Evolutionary conservation across 2,888 invertebrate species (phyloP).

Genomic region (Lagria hirta): DNA sequence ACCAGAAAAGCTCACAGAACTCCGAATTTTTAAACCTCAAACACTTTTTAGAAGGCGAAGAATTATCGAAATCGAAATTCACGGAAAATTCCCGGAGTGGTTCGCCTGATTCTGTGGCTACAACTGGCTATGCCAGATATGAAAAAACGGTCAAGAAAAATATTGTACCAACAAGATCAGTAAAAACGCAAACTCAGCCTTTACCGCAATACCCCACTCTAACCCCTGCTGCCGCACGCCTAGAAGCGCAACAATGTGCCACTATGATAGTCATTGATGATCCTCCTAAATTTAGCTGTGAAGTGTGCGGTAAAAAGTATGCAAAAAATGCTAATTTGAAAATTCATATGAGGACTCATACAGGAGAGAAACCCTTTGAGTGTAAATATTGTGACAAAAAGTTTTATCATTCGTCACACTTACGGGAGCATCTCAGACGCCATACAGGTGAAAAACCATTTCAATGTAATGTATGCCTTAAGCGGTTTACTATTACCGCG

Average conservation of each 20-base stretch:
- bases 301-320: conserved; percentile 39
- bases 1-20: no score
- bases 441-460: conserved; percentile 44
- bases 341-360: conserved; percentile 42
- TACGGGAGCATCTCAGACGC: conserved; percentile 40
- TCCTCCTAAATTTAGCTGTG: conserved; percentile 33
- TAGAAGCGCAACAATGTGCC: conserved; percentile 25
- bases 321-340: conserved; percentile 42
- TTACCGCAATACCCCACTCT: conserved; percentile 25
- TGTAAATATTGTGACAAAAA: conserved; percentile 43
- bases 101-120: conserved; percentile 25
- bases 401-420: conserved; percentile 43
- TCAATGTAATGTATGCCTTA: conserved; percentile 39
- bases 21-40: conserved; percentile 14
- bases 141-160: conserved; percentile 21
- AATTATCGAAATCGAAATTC: background rate
- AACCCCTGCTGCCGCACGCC: conserved; percentile 26
- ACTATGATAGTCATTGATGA: conserved; percentile 28
- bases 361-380: conserved; percentile 35
- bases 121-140: conserved; percentile 23
- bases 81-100: conserved; percentile 18
- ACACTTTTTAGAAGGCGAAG: conserved; percentile 17
- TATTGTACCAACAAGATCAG: conserved; percentile 17
- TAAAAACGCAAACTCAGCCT: conserved; percentile 29
- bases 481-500: conserved; percentile 41